A percentile compares a stretch with the other conserved stretches of the same genome.
Evolutionary conservation across 92 coral and sea anemone genomes (phyloP).

Genomic region (Epizoanthus ramosus): DNA sequence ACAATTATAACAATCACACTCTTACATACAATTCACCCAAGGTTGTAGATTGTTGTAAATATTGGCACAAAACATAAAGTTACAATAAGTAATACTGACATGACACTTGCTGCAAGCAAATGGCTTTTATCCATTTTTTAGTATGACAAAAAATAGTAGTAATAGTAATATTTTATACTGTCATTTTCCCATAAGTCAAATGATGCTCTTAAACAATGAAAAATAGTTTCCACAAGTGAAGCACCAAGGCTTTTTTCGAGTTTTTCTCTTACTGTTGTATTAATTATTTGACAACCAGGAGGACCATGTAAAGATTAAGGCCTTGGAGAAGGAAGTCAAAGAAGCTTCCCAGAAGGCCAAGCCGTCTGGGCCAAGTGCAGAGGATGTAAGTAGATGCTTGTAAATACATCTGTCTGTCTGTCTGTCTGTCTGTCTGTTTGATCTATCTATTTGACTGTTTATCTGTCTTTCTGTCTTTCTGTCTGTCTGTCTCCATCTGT

Average conservation of each 20-base stretch:
- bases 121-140: neutral
- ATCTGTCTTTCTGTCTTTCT: too few relatives aligned
- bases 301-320: slow-evolving; percentile 89
- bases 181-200: too few relatives aligned
- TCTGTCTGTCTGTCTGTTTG: too few relatives aligned
- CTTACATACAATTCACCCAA: too few relatives aligned
- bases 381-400: slow-evolving; percentile 67
- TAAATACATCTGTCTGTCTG: neutral
- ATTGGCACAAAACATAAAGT: neutral
- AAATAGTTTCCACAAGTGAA: too few relatives aligned
- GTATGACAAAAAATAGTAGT: too few relatives aligned
- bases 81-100: neutral
- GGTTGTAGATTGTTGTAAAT: too few relatives aligned
- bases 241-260: too few relatives aligned
- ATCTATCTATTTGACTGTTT: neutral
- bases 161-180: too few relatives aligned
- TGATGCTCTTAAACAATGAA: too few relatives aligned
- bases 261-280: neutral
- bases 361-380: slow-evolving; percentile 94
- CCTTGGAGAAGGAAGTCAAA: slow-evolving; percentile 89
- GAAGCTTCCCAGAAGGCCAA: slow-evolving; percentile 86
- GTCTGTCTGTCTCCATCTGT: too few relatives aligned
- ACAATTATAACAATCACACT: too few relatives aligned
- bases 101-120: neutral
- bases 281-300: slow-evolving; percentile 53